Evolutionary conservation across 92 coral and sea anemone species (phyloP), one percentile per base, ranked within the genome.

Genomic region (Parazoanthus darwini): DNA sequence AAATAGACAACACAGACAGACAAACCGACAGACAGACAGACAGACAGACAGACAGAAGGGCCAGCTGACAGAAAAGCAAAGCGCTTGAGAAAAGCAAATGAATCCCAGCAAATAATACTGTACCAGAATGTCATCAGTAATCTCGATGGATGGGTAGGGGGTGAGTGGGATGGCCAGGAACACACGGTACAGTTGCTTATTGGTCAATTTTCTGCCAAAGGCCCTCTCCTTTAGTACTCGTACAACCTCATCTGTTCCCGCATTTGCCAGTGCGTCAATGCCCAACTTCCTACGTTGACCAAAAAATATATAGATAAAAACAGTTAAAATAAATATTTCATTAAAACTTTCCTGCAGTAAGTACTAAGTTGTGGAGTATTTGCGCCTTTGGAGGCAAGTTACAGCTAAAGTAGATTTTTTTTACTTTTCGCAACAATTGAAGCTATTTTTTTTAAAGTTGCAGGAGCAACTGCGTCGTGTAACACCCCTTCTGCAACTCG

Each of bases 201-300:
- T 85, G 56, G 79, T 76, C 36, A 92, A 29, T 50, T 79, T 75
- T 0, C 80, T 50, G 4, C n/a, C 29, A 20, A 78, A 25, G 58
- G 79, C 87, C 51, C 88, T 90, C 38, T 48, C 50, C 80, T 90
- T 86, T 73, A 95, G 43, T 6, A 86, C 93, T 78, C 79, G 73
- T 51, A 81, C 90, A 22, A 93, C 91, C 42, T 91, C 93, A 25
- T 72, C 29, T 11, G 99, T 93, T 1, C 98, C 98, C 74, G 93
- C 96, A 48, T 67, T 92, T 18, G 97, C 84, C 43, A 94, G 11
- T 3, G 98, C 96, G 72, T 95, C 99, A 63, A 95, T 26, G 44
- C 88, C 75, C 6, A 90, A 38, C 48, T 77, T 75, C 88, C 99
- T 96, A 86, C 6, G 59, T 35, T 70, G 38, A 29, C 66, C 73